A percentile compares a stretch with the other conserved stretches of the same genome.
These are phyloP conservation scores for Drosophila affinis DNA, from an alignment of 2,888 invertebrate genomes.

Conservation along the genomic window DNA sequence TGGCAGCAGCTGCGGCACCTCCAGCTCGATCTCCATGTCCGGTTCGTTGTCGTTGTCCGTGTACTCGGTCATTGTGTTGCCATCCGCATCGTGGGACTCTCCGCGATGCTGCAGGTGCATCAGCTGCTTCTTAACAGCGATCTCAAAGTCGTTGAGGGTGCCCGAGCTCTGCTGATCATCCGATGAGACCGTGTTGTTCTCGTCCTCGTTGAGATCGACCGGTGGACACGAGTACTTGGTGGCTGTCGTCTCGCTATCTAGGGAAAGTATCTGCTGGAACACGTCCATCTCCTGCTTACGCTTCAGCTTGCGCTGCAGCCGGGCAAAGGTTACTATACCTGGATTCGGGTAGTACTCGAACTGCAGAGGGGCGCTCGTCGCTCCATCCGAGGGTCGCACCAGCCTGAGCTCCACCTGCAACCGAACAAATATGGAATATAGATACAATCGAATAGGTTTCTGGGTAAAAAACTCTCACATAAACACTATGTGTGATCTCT, in stretches of 20 bases:
- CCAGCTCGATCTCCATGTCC: constrained; percentile 78
- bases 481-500: constrained; percentile 88
- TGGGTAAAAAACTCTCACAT: constrained; percentile 75
- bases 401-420: constrained; percentile 91
- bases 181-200: constrained; percentile 69
- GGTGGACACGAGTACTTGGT: constrained; percentile 78
- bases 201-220: constrained; percentile 68
- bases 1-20: constrained; percentile 73
- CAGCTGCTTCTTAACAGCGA: constrained; percentile 58
- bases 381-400: constrained; percentile 91
- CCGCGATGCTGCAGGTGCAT: constrained; percentile 60
- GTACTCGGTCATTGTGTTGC: constrained; percentile 62
- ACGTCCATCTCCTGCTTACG: constrained; percentile 86
- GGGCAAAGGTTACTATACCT: constrained; percentile 92
- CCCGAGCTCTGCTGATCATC: constrained; percentile 78
- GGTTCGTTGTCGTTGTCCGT: constrained; percentile 68
- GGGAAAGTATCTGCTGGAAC: constrained; percentile 85
- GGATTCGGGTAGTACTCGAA: constrained; percentile 89
- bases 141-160: constrained; percentile 76
- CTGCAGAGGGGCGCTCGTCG: constrained; percentile 90
- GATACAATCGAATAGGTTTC: too few relatives aligned
- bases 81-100: constrained; percentile 70
- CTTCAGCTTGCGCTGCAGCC: constrained; percentile 86
- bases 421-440: too few relatives aligned
- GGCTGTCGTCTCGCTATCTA: constrained; percentile 83